Percentiles rank a stretch among this genome's conserved stretches.
These are phyloP conservation scores for Dicrostonyx torquatus DNA, from an alignment of 2,797 vertebrate species.

Conservation along the genomic window DNA sequence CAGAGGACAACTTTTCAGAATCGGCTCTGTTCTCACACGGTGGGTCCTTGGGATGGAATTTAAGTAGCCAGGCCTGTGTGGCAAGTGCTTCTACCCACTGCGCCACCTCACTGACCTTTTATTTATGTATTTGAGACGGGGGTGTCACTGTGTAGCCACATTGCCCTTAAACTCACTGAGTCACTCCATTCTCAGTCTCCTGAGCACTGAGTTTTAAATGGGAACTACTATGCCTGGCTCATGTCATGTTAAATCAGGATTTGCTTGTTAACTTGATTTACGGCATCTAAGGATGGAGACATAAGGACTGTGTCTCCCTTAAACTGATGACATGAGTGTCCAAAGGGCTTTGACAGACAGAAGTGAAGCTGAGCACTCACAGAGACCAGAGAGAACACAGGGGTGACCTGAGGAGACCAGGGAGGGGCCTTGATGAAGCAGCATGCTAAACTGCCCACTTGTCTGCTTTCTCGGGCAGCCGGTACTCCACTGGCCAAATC, in stretches of 20 bases:
- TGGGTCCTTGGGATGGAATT: not conserved
- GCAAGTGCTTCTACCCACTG: not conserved
- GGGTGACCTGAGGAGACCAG: not conserved
- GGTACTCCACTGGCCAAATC: not conserved
- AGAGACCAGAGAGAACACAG: not conserved
- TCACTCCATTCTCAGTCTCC: not conserved
- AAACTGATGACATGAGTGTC: not conserved
- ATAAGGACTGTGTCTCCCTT: not conserved
- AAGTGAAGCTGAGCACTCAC: not conserved
- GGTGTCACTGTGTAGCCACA: too few species aligned
- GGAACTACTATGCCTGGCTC: not conserved
- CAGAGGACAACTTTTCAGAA: not conserved
- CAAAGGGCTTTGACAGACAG: not conserved
- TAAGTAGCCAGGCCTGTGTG: not conserved
- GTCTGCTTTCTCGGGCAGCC: not conserved
- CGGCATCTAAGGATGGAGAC: not conserved
- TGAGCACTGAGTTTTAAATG: not conserved
- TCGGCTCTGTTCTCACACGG: not conserved
- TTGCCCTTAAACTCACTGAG: not conserved
- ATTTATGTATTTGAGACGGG: not conserved
- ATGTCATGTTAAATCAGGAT: not conserved
- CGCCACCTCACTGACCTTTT: not conserved
- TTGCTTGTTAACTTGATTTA: not conserved
- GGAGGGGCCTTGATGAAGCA: rapidly evolving
- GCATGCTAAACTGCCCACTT: too few species aligned